Evolutionary conservation across 64 coral and sea anemone species (phyloP).

Genomic region (Acropora tenuis): DNA sequence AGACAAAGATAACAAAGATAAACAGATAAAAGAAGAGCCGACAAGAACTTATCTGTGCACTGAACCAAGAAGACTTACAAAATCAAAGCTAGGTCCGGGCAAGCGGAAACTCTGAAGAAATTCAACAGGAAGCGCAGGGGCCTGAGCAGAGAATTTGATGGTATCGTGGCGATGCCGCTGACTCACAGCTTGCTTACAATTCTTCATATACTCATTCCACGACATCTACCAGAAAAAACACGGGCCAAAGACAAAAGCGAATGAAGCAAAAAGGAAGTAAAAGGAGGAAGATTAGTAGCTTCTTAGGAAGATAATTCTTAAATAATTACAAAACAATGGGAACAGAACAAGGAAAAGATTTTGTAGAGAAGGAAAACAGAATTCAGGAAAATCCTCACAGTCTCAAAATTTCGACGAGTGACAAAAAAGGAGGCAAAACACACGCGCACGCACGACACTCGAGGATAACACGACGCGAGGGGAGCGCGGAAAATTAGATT

Average conservation of each 20-base stretch:
- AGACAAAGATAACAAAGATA: neutral
- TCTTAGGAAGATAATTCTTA: neutral
- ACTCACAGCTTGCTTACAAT: neutral
- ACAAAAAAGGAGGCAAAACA: no score
- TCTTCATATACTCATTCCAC: constrained; percentile 41
- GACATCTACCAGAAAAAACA: constrained; percentile 18
- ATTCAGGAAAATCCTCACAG: no score
- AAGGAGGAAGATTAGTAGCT: neutral
- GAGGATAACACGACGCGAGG: no score
- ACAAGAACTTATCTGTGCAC: neutral
- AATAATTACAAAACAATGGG: no score
- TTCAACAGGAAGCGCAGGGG: constrained; percentile 1
- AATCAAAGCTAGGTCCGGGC: constrained; percentile 33
- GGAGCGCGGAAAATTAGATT: no score
- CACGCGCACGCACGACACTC: no score
- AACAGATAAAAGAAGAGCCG: neutral
- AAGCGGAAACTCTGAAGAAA: constrained; percentile 38
- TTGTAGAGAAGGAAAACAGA: no score
- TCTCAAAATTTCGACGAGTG: no score
- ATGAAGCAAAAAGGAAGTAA: neutral
- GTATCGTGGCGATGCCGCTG: neutral
- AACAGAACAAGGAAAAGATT: no score
- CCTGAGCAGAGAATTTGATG: neutral
- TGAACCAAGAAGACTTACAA: constrained; percentile 7
- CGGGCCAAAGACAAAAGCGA: neutral